Evolutionary conservation across 2,888 invertebrate genomes (phyloP).

Genomic region (Melieria omissa): DNA sequence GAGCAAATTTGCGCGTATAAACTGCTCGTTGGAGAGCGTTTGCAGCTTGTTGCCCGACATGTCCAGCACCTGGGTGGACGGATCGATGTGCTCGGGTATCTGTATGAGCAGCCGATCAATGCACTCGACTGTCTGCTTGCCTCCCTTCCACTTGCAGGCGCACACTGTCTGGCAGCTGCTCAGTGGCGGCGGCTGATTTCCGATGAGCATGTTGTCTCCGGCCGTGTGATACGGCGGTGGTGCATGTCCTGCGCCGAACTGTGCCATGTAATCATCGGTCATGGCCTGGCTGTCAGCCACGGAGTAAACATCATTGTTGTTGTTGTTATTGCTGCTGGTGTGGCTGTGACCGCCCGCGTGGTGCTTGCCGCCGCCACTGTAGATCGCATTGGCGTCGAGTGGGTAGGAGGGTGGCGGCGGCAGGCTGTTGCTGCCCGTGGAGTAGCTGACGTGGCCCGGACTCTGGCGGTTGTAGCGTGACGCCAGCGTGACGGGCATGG

Average conservation of each 20-base stretch:
- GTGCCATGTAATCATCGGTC: slow-evolving; percentile 59
- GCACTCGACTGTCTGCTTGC: slow-evolving; percentile 93
- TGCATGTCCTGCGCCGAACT: slow-evolving; percentile 38
- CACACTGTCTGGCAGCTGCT: slow-evolving; percentile 76
- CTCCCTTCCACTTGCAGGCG: slow-evolving; percentile 93
- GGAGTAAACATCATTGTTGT: slow-evolving; percentile 57
- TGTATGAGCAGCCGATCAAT: slow-evolving; percentile 83
- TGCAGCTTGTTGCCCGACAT: slow-evolving; percentile 89
- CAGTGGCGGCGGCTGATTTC: slow-evolving; percentile 54
- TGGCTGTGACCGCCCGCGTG: not conserved
- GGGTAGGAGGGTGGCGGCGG: slow-evolving; percentile 37
- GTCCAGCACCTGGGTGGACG: slow-evolving; percentile 91
- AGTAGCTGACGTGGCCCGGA: slow-evolving; percentile 38
- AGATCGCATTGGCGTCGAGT: slow-evolving; percentile 35
- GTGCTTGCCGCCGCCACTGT: slow-evolving; percentile 7
- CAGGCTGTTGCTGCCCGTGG: slow-evolving; percentile 23
- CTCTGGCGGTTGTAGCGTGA: slow-evolving; percentile 51
- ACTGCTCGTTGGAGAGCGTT: slow-evolving; percentile 84
- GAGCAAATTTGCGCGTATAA: slow-evolving; percentile 81
- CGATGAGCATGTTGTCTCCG: slow-evolving; percentile 48
- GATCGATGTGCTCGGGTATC: slow-evolving; percentile 86
- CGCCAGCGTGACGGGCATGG: slow-evolving; percentile 33
- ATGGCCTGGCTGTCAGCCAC: slow-evolving; percentile 59
- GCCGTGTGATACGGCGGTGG: slow-evolving; percentile 29
- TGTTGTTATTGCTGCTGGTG: slow-evolving; percentile 30